Conservation (phyloP, 2,888 invertebrate species). For the Sycophila texana region DNA sequence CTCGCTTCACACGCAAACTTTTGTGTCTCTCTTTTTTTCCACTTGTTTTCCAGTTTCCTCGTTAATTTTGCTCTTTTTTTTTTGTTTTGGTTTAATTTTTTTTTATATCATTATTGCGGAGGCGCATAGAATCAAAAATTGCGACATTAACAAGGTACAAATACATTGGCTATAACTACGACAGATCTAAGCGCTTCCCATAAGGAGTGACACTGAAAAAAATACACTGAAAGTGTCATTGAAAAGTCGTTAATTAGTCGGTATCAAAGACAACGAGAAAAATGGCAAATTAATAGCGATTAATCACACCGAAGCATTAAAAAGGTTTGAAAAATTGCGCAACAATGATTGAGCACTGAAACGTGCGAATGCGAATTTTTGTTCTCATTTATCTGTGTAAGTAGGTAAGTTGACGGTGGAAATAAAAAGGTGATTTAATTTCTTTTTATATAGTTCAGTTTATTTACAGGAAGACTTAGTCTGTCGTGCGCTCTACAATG, state of each 20-base stretch:
- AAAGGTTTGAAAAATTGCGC: not conserved
- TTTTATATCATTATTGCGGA: slow-evolving; percentile 44
- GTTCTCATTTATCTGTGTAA: not conserved
- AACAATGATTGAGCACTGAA: not conserved
- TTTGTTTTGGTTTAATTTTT: slow-evolving; percentile 42
- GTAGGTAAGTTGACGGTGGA: slow-evolving; percentile 38
- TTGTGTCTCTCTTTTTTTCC: slow-evolving; percentile 55
- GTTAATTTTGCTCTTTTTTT: slow-evolving; percentile 55
- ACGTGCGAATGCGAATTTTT: not conserved
- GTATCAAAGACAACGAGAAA: not conserved
- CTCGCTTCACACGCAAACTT: slow-evolving; percentile 53
- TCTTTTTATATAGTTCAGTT: slow-evolving; percentile 54
- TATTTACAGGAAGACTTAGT: slow-evolving; percentile 60
- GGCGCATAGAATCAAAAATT: slow-evolving; percentile 52
- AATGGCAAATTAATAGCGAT: not conserved
- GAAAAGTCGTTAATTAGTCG: not conserved
- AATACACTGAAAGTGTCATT: not conserved
- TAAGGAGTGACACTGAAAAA: slow-evolving; percentile 8
- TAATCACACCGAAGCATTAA: not conserved
- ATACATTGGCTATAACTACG: slow-evolving; percentile 46
- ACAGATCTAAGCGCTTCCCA: slow-evolving; percentile 57
- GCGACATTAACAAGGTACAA: slow-evolving; percentile 54
- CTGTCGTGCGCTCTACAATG: slow-evolving; percentile 58
- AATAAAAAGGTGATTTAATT: slow-evolving; percentile 47
- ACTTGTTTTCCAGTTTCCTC: slow-evolving; percentile 49